A percentile compares a stretch with the other conserved stretches of the same genome.
Conservation (phyloP, 1,140 invertebrate genomes). For the Andricus grossulariae region DNA sequence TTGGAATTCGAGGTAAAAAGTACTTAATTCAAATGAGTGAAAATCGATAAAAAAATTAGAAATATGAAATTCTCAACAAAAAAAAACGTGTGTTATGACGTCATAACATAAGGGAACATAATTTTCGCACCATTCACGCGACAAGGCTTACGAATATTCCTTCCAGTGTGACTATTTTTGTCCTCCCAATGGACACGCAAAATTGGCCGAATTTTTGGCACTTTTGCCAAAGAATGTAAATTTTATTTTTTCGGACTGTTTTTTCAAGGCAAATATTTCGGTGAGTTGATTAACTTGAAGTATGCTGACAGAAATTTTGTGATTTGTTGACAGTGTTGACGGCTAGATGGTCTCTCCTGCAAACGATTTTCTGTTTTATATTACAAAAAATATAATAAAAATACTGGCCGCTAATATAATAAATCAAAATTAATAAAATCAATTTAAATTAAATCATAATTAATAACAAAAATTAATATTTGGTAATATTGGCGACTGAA, state of each 20-base stretch:
- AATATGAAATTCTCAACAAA: no score
- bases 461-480: no score
- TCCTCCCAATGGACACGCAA: background rate
- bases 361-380: no score
- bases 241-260: background rate
- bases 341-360: background rate
- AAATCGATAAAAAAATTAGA: no score
- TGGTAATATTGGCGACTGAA: no score
- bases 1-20: no score
- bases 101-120: slow-evolving; percentile 22
- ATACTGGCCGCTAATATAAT: no score
- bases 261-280: background rate
- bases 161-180: slow-evolving; percentile 13
- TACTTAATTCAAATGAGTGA: no score
- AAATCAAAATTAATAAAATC: no score
- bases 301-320: background rate
- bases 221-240: slow-evolving; percentile 16
- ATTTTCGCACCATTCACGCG: slow-evolving; percentile 14
- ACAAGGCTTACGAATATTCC: slow-evolving; percentile 12
- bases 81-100: background rate
- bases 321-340: slow-evolving; percentile 3
- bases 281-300: background rate
- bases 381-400: no score
- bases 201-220: slow-evolving; percentile 23
- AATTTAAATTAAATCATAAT: no score